Evolutionary conservation across 2,888 invertebrate genomes (phyloP).

Genomic region (Resseliella maxima): DNA sequence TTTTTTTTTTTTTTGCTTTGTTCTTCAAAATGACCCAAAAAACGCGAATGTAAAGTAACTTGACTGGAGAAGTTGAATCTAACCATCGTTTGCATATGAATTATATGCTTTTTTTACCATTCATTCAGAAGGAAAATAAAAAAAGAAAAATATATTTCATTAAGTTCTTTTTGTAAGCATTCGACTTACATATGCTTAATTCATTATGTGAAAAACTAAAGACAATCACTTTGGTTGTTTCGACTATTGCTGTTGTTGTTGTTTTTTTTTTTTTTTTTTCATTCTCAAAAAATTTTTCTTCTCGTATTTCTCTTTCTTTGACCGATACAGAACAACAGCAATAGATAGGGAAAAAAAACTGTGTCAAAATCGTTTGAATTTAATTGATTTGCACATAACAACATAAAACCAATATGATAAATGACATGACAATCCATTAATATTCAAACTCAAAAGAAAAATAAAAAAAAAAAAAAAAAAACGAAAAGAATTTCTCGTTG

Average conservation of each 20-base stretch:
- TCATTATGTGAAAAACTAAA: not conserved
- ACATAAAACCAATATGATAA: slow-evolving; percentile 26
- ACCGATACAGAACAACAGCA: not conserved
- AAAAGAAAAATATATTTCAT: too few species aligned
- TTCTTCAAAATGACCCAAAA: not conserved
- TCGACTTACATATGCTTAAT: not conserved
- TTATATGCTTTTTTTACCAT: not conserved
- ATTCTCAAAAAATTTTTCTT: not conserved
- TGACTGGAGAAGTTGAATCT: not conserved
- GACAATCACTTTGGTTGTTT: not conserved
- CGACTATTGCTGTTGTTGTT: not conserved
- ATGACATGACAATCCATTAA: slow-evolving; percentile 45
- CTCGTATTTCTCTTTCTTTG: not conserved
- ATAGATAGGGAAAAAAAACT: too few species aligned
- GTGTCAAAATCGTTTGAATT: not conserved
- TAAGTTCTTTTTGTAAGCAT: not conserved
- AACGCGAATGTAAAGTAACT: not conserved
- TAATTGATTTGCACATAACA: slow-evolving; percentile 31
- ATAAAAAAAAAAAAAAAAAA: too few species aligned
- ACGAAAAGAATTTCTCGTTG: too few species aligned
- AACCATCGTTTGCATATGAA: not conserved
- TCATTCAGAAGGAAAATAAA: not conserved
- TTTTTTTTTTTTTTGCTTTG: too few species aligned
- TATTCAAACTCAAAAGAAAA: not conserved
- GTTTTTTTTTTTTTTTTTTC: not conserved